These are phyloP conservation scores for Sebastes aleutianus DNA, from an alignment of 2,797 vertebrate genomes.

Conservation along the genomic window DNA sequence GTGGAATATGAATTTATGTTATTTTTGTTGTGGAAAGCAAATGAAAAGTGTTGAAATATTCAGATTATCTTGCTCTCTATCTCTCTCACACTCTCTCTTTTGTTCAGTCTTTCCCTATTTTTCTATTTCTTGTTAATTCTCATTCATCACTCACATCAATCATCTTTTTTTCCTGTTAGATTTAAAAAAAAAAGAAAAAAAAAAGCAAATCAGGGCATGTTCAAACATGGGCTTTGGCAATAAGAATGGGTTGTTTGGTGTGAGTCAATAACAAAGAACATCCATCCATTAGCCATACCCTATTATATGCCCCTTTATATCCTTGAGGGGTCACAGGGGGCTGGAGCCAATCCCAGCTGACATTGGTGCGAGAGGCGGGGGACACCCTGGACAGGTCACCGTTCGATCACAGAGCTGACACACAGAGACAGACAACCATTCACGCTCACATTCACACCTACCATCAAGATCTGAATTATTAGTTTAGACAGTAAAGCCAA, in stretches of 20 bases:
- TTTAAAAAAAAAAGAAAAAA: neutral
- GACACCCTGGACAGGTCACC: neutral
- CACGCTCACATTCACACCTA: neutral
- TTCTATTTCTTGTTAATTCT: neutral
- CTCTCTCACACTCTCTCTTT: neutral
- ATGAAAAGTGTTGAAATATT: neutral
- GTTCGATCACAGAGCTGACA: neutral
- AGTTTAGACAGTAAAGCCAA: conserved; percentile 58
- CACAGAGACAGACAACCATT: neutral
- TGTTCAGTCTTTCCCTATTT: neutral
- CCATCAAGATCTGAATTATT: conserved; percentile 36
- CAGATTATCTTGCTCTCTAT: neutral
- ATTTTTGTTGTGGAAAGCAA: neutral
- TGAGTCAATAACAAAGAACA: conserved; percentile 47
- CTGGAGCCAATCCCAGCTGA: neutral
- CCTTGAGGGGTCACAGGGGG: neutral
- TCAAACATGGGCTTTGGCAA: neutral
- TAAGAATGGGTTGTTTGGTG: neutral
- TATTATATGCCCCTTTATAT: too few relatives aligned
- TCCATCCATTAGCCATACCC: neutral
- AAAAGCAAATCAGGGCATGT: neutral
- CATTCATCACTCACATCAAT: neutral
- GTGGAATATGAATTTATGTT: neutral
- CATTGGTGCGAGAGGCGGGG: neutral
- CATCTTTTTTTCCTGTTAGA: neutral